Percentiles rank a stretch among this genome's conserved stretches.
phyloP scores from a whole-genome alignment of 1,140 invertebrate genomes.

The Mycetomoellerius zeteki region DNA sequence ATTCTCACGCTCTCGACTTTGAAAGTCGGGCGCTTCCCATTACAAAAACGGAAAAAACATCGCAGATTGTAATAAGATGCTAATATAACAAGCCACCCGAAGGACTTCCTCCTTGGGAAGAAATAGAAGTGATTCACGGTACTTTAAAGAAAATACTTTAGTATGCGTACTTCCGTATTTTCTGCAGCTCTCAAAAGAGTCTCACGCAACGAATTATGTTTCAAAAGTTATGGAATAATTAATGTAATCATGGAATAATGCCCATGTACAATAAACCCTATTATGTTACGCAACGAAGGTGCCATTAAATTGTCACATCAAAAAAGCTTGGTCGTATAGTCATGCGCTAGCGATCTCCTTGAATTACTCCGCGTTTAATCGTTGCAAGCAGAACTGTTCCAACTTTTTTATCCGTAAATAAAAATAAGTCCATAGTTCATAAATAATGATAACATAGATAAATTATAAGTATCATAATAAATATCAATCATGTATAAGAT shows the following conservation, averaged over 20 bases:
- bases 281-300: slow-evolving; percentile 27
- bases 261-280: background rate
- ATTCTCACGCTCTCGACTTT: slow-evolving; percentile 70
- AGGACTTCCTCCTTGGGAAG: slow-evolving; percentile 40
- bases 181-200: background rate
- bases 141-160: slow-evolving; percentile 22
- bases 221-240: slow-evolving; percentile 26
- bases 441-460: slow-evolving; percentile 1
- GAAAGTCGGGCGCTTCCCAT: slow-evolving; percentile 48
- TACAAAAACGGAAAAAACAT: slow-evolving; percentile 46
- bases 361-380: slow-evolving; percentile 20
- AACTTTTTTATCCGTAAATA: background rate
- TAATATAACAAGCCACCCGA: slow-evolving; percentile 48
- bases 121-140: slow-evolving; percentile 32
- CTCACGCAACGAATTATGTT: background rate
- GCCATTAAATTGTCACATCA: slow-evolving; percentile 56
- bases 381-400: background rate
- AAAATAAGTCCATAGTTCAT: background rate
- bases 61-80: slow-evolving; percentile 46
- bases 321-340: slow-evolving; percentile 16
- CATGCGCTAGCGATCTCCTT: slow-evolving; percentile 45
- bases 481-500: background rate
- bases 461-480: background rate
- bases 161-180: background rate
- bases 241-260: slow-evolving; percentile 9